Conservation (phyloP, 92 coral and sea anemone species). For the Hydrozoanthus gracilis region DNA sequence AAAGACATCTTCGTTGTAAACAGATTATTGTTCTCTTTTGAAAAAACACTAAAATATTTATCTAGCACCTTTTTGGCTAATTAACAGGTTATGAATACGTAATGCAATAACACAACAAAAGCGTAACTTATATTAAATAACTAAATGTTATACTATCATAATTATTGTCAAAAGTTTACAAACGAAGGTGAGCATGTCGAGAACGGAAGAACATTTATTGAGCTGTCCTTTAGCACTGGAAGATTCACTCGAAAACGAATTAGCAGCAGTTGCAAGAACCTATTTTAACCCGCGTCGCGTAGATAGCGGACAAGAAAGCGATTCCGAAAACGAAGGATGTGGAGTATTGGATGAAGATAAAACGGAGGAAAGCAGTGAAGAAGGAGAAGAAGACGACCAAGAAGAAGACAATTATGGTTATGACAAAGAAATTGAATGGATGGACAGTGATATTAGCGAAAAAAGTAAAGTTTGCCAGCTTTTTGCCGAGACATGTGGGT, state of each 20-base stretch:
- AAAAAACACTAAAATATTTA: neutral
- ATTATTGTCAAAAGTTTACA: neutral
- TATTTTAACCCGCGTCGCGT: conserved; percentile 10
- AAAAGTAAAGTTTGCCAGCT: conserved; percentile 24
- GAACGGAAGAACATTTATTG: neutral
- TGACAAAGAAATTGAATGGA: conserved; percentile 16
- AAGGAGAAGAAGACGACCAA: neutral
- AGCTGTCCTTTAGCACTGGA: conserved; percentile 15
- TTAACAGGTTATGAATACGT: neutral
- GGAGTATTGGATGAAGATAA: neutral
- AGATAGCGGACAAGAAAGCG: neutral
- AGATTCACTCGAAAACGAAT: neutral
- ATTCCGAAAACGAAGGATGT: neutral
- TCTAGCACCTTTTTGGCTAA: neutral
- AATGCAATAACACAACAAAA: neutral
- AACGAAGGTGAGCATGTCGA: neutral
- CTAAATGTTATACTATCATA: neutral
- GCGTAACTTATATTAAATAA: neutral
- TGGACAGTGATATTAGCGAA: conserved; percentile 9
- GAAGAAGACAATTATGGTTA: neutral
- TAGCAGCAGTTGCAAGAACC: conserved; percentile 8
- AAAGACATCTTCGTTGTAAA: too few relatives aligned
- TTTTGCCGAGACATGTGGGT: neutral
- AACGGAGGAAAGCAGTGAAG: neutral
- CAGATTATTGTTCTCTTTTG: neutral